Percentiles rank a stretch among this genome's conserved stretches.
Conservation (phyloP, 2,797 vertebrate genomes). For the Linurgus olivaceus region DNA sequence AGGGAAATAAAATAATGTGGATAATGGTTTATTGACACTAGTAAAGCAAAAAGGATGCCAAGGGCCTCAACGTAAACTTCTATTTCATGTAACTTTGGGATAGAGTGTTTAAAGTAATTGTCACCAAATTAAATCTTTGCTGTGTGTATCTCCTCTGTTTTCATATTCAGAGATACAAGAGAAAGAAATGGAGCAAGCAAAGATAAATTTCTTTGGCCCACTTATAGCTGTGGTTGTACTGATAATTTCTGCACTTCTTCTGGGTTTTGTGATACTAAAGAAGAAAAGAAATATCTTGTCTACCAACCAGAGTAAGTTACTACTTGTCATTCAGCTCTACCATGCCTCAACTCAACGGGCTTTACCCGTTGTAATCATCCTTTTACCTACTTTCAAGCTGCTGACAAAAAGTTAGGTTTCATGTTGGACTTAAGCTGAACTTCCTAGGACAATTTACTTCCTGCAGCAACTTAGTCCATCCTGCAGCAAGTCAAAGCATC, state of each 20-base stretch:
- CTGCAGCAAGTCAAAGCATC: not conserved
- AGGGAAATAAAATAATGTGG: not conserved
- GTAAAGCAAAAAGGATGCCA: not conserved
- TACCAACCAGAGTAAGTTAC: constrained; percentile 44
- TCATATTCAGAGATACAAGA: constrained; percentile 19
- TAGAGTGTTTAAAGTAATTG: not conserved
- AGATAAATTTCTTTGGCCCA: constrained; percentile 17
- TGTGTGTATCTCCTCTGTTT: not conserved
- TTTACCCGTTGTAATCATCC: not conserved
- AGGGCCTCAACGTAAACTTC: not conserved
- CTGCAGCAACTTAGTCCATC: not conserved
- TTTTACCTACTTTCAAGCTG: not conserved
- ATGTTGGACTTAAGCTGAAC: not conserved
- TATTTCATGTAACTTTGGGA: not conserved
- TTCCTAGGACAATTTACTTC: not conserved
- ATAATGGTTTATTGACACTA: not conserved
- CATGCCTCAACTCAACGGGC: not conserved
- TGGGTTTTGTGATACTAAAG: constrained; percentile 26
- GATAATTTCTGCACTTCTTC: not conserved
- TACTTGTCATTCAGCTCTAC: not conserved
- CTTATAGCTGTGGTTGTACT: constrained; percentile 4
- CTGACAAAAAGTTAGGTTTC: not conserved
- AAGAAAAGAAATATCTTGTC: constrained; percentile 9
- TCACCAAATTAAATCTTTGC: not conserved
- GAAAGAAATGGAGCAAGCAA: not conserved